Conservation (phyloP, 2,113 vertebrate genomes). For the Pionites leucogaster region DNA sequence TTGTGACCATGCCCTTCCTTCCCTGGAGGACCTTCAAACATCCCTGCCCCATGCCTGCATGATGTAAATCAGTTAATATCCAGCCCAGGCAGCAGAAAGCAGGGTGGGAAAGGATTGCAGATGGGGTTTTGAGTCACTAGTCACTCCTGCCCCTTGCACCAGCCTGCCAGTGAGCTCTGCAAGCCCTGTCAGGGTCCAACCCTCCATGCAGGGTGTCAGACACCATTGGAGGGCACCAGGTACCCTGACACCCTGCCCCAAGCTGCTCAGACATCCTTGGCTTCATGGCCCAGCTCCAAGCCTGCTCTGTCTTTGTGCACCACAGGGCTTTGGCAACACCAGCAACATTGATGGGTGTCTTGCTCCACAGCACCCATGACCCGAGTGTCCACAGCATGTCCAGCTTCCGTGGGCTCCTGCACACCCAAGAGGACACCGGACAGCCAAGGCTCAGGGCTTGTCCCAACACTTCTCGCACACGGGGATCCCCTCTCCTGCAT, state of each 20-base stretch:
- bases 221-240: neutral
- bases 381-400: neutral
- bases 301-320: neutral
- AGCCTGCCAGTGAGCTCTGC: neutral
- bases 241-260: neutral
- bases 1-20: neutral
- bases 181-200: neutral
- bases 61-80: neutral
- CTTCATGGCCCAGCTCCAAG: neutral
- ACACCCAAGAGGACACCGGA: neutral
- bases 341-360: neutral
- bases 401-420: neutral
- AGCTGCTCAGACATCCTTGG: neutral
- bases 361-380: neutral
- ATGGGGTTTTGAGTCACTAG: fast-evolving
- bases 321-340: neutral
- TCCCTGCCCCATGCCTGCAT: neutral
- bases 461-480: fast-evolving
- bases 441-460: neutral
- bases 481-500: neutral
- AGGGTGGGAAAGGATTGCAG: neutral
- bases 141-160: neutral
- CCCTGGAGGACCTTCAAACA: neutral
- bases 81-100: neutral
- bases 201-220: neutral